Base-by-base conservation (phyloP, 2,888 invertebrate species). In the Dichetophora obliterata region DNA sequence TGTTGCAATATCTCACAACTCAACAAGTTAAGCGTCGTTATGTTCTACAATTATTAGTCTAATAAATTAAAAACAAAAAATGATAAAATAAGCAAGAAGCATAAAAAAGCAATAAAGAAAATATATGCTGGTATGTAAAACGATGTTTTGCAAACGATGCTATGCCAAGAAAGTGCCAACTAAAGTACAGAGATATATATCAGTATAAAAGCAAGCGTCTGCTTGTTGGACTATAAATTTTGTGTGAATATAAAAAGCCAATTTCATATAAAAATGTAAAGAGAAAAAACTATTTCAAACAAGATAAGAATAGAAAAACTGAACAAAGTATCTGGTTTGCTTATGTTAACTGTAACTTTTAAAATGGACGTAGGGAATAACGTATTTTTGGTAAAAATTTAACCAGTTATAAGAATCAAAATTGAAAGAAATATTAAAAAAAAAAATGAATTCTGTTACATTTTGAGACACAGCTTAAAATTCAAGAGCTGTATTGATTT, bases 111-210 rank as follows among this genome's bases (percentile, higher is more conserved):
- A 59, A 59, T 59, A 59, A 59, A 59, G 27, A 59, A 59, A 24
- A 19, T 24, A 59, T 27, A 24, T 59, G 59, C 59, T 27, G 27
- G 27, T 22, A 59, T 27, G 24, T 43, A 59, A 59, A 59, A 11
- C 22, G 27, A 59, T 59, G 59, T 59, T 59, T 59, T 59, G 24
- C 59, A 59, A 27, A 24, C 59, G 59, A 27, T 63, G 27, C 63
- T 16, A 37, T 63, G 63, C 63, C 63, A 63, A 63, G 31, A 63
- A 31, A 34, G 19, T 34, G 34, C 0, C 34, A 16, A 63, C n/a
- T 16, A 61, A 27, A 24, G 27, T 22, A 54, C 22, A 27, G 8
- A 54, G 54, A 54, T 54, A 54, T 19, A 54, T 19, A 54, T n/a
- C 54, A 54, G 54, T 16, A 54, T 19, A 63, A 63, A 24, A 27